These are phyloP conservation scores for Bovichtus variegatus DNA, from an alignment of 2,797 vertebrate genomes.

Conservation along the genomic window DNA sequence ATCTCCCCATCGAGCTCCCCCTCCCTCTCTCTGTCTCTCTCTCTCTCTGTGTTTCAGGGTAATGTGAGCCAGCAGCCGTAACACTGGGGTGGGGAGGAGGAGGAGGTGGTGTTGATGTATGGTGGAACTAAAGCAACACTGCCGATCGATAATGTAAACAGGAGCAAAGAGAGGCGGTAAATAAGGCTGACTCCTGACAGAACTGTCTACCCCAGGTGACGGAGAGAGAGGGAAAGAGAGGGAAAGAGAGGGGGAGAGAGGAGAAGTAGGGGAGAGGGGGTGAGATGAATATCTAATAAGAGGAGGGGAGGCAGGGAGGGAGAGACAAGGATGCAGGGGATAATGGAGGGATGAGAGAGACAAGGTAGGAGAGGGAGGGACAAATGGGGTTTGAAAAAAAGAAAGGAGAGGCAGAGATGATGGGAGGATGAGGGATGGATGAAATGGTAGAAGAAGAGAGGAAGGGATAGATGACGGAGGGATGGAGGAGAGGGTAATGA, in stretches of 20 bases:
- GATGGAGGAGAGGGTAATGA: constrained; percentile 50
- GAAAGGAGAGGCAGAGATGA: constrained; percentile 4
- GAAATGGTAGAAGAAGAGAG: neutral
- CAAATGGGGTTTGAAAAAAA: neutral
- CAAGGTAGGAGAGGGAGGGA: constrained; percentile 17
- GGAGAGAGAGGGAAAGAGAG: constrained; percentile 53
- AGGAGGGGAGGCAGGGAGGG: constrained; percentile 14
- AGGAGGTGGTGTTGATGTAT: constrained; percentile 78
- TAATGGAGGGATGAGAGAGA: constrained; percentile 42
- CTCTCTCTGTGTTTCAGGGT: constrained; percentile 61
- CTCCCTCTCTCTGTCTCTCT: constrained; percentile 14
- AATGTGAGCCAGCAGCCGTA: constrained; percentile 73
- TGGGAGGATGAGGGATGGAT: constrained; percentile 1
- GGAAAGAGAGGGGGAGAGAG: neutral
- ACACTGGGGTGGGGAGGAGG: constrained; percentile 37
- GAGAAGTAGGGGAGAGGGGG: constrained; percentile 19
- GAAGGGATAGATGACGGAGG: constrained; percentile 5
- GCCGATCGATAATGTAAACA: constrained; percentile 89
- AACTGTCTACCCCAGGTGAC: constrained; percentile 83
- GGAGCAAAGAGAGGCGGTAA: constrained; percentile 83
- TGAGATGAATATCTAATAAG: constrained; percentile 56
- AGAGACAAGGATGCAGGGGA: constrained; percentile 29
- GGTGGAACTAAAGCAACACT: constrained; percentile 85
- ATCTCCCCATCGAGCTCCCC: constrained; percentile 43
- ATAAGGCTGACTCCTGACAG: constrained; percentile 83